Evolutionary conservation across 2,888 invertebrate species (phyloP), one percentile per base, ranked within the genome.

Genomic region (Digitonthophagus gazella): DNA sequence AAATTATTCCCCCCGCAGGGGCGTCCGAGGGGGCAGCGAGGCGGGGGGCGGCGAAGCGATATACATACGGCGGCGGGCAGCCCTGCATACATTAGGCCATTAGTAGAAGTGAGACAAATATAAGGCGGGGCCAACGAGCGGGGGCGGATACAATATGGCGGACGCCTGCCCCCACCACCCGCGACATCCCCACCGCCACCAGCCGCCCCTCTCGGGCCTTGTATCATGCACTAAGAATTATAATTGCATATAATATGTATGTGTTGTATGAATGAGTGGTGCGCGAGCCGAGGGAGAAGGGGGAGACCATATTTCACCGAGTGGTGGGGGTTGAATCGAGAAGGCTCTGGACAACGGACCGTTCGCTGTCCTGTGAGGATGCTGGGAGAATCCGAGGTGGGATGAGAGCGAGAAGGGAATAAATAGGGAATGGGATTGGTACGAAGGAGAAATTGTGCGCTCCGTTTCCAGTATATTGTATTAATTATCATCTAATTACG

Each of bases 121-220:
- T 74, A 76, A 75, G 80, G 80, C 81, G 81, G 80, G 79, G 80
- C 79, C 76, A 75, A 73, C 71, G 73, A 76, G 81, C 80, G 82
- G 81, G 82, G 82, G 82, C 82, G 82, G 81, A 76, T 80, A 82
- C 82, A 82, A 82, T 82, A 82, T 82, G 82, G 82, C 82, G 82
- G 81, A 80, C 78, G 78, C 72, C 78, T 77, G 15, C 20, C 79
- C 78, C 79, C 80, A 79, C 79, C 80, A 77, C 79, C 77, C 61
- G 18, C 19, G n/a, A 74, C 71, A 75, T 75, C 78, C 78, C 80
- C 80, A 77, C 78, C 77, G 75, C 74, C 76, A 77, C 75, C 75
- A 76, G 55, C n/a, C 19, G 61, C 20, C 57, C 63, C 66, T 44
- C 28, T 44, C 28, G 28, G 8, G 28, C 28, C 74, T 72, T 75